Conservation (phyloP, 2,888 invertebrate species). For the Stegana nigrithorax region DNA sequence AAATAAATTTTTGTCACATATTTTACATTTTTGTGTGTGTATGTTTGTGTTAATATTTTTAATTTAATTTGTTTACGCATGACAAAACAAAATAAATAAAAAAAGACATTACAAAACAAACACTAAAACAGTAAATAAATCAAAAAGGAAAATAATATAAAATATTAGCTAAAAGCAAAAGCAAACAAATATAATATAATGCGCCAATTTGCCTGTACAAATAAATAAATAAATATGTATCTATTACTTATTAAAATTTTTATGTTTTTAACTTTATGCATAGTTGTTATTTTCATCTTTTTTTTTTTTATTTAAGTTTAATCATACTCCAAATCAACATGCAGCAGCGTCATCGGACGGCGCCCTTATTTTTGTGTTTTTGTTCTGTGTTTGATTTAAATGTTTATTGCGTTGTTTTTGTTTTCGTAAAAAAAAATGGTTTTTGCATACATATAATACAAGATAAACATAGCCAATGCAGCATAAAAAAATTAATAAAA, state of each 20-base stretch:
- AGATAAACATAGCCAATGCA: neutral
- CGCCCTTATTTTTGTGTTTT: neutral
- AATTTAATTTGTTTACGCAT: too few relatives aligned
- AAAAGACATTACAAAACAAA: constrained; percentile 18
- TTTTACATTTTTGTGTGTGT: constrained; percentile 58
- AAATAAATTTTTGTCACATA: neutral
- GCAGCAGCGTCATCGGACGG: neutral
- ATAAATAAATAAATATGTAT: constrained; percentile 17
- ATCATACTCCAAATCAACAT: neutral
- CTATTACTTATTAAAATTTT: constrained; percentile 23
- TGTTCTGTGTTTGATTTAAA: neutral
- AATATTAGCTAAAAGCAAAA: constrained; percentile 1
- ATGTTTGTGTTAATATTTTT: constrained; percentile 32
- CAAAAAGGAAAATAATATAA: constrained; percentile 17
- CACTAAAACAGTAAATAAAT: constrained; percentile 26
- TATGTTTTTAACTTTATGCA: too few relatives aligned
- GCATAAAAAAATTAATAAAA: neutral
- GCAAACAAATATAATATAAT: constrained; percentile 1
- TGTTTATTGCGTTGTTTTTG: neutral
- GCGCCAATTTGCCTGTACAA: constrained; percentile 17
- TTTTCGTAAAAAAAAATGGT: neutral
- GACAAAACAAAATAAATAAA: constrained; percentile 24
- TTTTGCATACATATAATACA: neutral
- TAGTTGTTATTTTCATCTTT: neutral
- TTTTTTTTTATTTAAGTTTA: neutral